Evolutionary conservation across 1,140 invertebrate species (phyloP).

Genomic region (Anoplolepis gracilipes): DNA sequence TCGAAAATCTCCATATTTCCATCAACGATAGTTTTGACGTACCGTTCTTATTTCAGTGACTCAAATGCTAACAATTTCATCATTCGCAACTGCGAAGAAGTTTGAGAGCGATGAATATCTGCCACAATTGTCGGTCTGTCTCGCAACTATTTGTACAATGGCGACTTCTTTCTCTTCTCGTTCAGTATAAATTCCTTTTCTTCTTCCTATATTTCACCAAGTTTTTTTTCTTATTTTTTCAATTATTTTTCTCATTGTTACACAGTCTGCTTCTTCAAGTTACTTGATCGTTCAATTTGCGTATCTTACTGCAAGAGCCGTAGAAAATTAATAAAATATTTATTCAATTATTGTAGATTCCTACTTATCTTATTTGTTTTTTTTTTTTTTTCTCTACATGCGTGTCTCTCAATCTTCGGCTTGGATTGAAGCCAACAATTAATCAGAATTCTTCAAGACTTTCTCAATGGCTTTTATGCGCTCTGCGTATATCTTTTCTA

Average conservation of each 20-base stretch:
- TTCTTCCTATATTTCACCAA: not conserved
- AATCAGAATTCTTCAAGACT: not conserved
- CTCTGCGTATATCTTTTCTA: not conserved
- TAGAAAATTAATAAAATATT: conserved; percentile 23
- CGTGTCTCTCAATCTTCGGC: not conserved
- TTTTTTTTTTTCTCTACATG: not conserved
- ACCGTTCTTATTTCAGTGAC: not conserved
- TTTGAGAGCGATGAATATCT: not conserved
- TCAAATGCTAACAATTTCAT: conserved; percentile 20
- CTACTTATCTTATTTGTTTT: not conserved
- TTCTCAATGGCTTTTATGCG: no score
- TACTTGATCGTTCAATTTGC: not conserved
- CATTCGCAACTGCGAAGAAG: not conserved
- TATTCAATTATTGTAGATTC: not conserved
- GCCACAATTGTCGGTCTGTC: not conserved
- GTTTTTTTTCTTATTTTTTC: not conserved
- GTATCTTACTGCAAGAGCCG: not conserved
- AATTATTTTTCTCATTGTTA: no score
- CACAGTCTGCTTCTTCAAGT: not conserved
- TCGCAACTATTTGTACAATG: not conserved
- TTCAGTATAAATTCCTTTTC: not conserved
- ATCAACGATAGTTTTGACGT: not conserved
- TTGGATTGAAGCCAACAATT: not conserved
- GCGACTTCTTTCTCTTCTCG: not conserved
- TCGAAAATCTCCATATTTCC: not conserved